Evolutionary conservation across 2,888 invertebrate species (phyloP).

Genomic region (Mythimna vitellina): DNA sequence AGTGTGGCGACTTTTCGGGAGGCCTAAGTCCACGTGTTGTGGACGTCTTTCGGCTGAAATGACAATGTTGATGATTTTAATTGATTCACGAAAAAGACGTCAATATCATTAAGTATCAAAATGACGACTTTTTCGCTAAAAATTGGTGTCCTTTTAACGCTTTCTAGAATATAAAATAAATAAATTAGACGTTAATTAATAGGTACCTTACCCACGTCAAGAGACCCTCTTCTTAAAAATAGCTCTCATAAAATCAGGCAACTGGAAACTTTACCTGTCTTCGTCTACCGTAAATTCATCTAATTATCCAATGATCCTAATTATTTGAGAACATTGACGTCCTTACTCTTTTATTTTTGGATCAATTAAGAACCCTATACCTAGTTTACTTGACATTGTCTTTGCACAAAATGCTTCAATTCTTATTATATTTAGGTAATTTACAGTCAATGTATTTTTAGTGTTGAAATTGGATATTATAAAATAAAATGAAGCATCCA

Average conservation of each 20-base stretch:
- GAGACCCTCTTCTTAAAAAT: slow-evolving; percentile 30
- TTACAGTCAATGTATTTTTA: not conserved
- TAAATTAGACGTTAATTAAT: not conserved
- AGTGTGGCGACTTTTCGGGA: too few relatives aligned
- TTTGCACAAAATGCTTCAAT: not conserved
- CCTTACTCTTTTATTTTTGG: slow-evolving; percentile 18
- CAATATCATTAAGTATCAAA: not conserved
- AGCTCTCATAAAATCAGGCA: slow-evolving; percentile 19
- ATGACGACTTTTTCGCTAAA: not conserved
- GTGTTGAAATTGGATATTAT: too few relatives aligned
- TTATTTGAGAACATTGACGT: slow-evolving; percentile 11
- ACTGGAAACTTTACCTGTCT: slow-evolving; percentile 26
- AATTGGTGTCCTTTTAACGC: not conserved
- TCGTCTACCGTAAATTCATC: slow-evolving; percentile 16
- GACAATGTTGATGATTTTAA: not conserved
- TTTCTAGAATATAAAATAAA: not conserved
- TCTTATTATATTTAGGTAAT: not conserved
- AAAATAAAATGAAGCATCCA: too few relatives aligned
- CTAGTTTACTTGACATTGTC: not conserved
- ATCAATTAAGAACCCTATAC: not conserved
- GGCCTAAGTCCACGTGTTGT: too few relatives aligned
- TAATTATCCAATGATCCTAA: slow-evolving; percentile 13
- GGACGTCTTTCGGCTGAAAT: too few relatives aligned
- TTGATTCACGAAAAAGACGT: not conserved
- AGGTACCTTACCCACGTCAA: not conserved